Base-by-base conservation (phyloP, 2,888 invertebrate genomes). In the Hofmannophila pseudospretella region DNA sequence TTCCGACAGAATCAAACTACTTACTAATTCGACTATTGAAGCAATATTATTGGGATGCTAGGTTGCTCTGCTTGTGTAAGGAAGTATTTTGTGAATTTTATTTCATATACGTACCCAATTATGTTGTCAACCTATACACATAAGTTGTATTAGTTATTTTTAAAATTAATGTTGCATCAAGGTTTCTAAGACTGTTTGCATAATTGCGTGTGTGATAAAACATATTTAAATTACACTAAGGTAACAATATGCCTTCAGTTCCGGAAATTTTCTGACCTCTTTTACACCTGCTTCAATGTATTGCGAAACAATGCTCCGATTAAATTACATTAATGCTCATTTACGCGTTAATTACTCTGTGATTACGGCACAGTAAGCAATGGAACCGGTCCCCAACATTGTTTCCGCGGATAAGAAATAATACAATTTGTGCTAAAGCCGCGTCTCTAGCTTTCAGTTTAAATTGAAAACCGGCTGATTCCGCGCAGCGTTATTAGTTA, bases 381-480 rank as follows among this genome's bases (percentile, higher is more conserved):
- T 53, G 38, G 40, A 39, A 42, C 41, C 38, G n/a, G n/a, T n/a
- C n/a, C n/a, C n/a, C n/a, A n/a, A 25, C 25, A 25, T 14, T 22
- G 22, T 22, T 22, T 4, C 4, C 22, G 8, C 22, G 8, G 29
- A 14, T 3, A 7, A 14, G 29, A n/a, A 30, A 51, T 61, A 67
- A 68, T 46, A 57, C 61, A 64, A 64, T 67, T 65, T 63, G n/a
- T 7, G 10, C 11, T 67, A 67, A 71, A 69, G 69, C 67, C 65
- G 61, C 60, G 64, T 53, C 66, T 55, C 54, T 54, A 54, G 65
- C 57, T 60, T 67, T 60, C 63, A 66, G 66, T 57, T 58, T 60
- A 62, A 74, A 71, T 71, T 71, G 72, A 69, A 73, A 70, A 72
- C 68, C 60, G 65, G 59, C 64, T 54, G 62, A 55, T 51, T 62